Evolutionary conservation across 2,888 invertebrate species (phyloP).

Genomic region (Lithodes maja): DNA sequence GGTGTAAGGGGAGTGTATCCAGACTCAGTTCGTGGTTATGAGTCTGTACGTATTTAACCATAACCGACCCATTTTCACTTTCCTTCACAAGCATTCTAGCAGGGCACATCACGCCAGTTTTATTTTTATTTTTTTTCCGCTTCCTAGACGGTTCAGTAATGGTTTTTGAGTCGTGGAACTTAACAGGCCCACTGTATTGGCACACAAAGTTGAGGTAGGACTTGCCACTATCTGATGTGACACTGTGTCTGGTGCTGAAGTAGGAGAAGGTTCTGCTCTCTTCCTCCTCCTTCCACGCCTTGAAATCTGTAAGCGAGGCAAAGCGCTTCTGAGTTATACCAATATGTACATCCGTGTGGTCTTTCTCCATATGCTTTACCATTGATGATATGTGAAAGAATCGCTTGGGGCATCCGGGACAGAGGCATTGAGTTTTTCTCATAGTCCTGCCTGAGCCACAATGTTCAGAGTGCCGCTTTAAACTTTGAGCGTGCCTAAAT

Average conservation of each 20-base stretch:
- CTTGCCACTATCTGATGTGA: conserved; percentile 33
- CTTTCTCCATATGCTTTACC: conserved; percentile 39
- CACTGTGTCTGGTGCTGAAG: conserved; percentile 40
- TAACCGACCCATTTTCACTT: conserved; percentile 11
- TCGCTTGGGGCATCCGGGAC: conserved; percentile 18
- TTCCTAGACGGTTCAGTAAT: neutral
- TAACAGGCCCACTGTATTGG: conserved; percentile 34
- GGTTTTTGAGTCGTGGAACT: neutral
- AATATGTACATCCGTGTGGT: conserved; percentile 29
- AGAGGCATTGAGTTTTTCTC: conserved; percentile 31
- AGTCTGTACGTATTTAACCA: conserved; percentile 33
- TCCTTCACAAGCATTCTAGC: conserved; percentile 45
- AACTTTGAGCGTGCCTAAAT: conserved; percentile 25
- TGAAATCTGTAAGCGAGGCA: conserved; percentile 29
- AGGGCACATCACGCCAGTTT: conserved; percentile 25
- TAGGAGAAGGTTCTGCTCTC: conserved; percentile 29
- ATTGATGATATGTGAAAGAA: conserved; percentile 46
- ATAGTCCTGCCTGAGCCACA: conserved; percentile 15
- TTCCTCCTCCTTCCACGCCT: conserved; percentile 35
- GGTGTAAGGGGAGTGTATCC: neutral
- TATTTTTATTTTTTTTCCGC: neutral
- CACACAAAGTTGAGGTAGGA: conserved; percentile 35
- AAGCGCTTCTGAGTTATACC: conserved; percentile 16
- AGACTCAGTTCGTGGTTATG: conserved; percentile 27
- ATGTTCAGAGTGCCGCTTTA: conserved; percentile 13